These are phyloP conservation scores for Sphaerophoria rueppellii DNA, from an alignment of 2,888 invertebrate genomes.

Conservation along the genomic window DNA sequence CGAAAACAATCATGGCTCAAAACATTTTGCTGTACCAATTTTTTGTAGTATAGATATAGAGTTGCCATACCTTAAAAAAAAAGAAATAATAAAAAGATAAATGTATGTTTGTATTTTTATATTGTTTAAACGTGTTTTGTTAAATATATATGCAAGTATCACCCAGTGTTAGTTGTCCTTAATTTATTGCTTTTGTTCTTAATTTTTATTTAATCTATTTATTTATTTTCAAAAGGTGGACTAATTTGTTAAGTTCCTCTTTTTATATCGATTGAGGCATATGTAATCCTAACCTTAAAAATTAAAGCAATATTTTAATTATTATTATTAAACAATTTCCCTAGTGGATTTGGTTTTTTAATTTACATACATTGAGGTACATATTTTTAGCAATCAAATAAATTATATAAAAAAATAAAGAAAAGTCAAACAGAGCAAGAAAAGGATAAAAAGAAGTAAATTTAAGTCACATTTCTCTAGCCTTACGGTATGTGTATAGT, in stretches of 20 bases:
- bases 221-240: slow-evolving; percentile 42
- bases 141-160: slow-evolving; percentile 20
- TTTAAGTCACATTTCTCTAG: slow-evolving; percentile 58
- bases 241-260: slow-evolving; percentile 19
- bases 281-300: slow-evolving; percentile 11
- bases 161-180: slow-evolving; percentile 22
- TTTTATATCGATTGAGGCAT: neutral
- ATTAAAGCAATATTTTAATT: slow-evolving; percentile 65
- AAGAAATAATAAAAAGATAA: slow-evolving; percentile 31
- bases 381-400: slow-evolving; percentile 65
- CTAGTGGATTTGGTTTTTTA: slow-evolving; percentile 20
- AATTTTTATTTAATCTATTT: slow-evolving; percentile 19
- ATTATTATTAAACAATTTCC: slow-evolving; percentile 20
- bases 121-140: slow-evolving; percentile 50
- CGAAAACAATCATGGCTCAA: slow-evolving; percentile 73
- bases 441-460: slow-evolving; percentile 34
- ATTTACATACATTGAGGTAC: slow-evolving; percentile 40
- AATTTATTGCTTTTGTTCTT: slow-evolving; percentile 42
- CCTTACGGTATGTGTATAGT: slow-evolving; percentile 68
- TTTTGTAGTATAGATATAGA: slow-evolving; percentile 71
- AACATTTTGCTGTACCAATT: slow-evolving; percentile 71
- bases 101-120: slow-evolving; percentile 49
- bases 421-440: slow-evolving; percentile 18
- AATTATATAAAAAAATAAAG: slow-evolving; percentile 3
- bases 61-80: slow-evolving; percentile 54